Evolutionary conservation across 2,888 invertebrate species (phyloP).

Genomic region (Phyto melanocephala): DNA sequence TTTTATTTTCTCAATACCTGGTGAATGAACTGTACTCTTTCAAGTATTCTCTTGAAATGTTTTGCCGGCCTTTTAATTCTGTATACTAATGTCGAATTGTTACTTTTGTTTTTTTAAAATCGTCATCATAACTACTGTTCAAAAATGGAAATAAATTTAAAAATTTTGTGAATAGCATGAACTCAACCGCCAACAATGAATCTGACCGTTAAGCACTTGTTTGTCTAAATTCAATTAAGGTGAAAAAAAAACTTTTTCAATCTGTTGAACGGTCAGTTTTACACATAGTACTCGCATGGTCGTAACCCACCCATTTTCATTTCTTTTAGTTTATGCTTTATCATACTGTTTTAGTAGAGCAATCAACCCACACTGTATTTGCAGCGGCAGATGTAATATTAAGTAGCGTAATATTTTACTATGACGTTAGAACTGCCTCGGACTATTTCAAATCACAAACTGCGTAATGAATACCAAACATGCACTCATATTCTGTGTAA

Average conservation of each 20-base stretch:
- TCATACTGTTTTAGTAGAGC: slow-evolving; percentile 1
- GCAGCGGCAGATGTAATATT: slow-evolving; percentile 5
- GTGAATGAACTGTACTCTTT: slow-evolving; percentile 28
- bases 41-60: slow-evolving; percentile 39
- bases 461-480: slow-evolving; percentile 35
- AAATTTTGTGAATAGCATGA: slow-evolving; percentile 12
- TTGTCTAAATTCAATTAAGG: slow-evolving; percentile 14
- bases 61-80: slow-evolving; percentile 26
- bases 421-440: slow-evolving; percentile 28
- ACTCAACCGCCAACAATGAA: slow-evolving; percentile 38
- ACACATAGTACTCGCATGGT: slow-evolving; percentile 4
- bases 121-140: slow-evolving; percentile 16
- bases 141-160: not conserved
- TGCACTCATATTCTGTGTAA: not conserved
- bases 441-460: not conserved
- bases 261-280: slow-evolving; percentile 22
- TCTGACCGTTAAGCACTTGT: slow-evolving; percentile 60
- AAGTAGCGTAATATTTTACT: slow-evolving; percentile 3
- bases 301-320: slow-evolving; percentile 38
- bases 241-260: slow-evolving; percentile 30
- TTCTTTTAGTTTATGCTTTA: slow-evolving; percentile 13
- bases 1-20: not conserved
- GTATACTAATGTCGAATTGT: slow-evolving; percentile 20
- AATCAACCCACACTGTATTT: slow-evolving; percentile 6
- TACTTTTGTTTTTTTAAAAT: slow-evolving; percentile 23